Evolutionary conservation across 2,888 invertebrate species (phyloP), one percentile per base, ranked within the genome.

Genomic region (Leucoptera coffeella): DNA sequence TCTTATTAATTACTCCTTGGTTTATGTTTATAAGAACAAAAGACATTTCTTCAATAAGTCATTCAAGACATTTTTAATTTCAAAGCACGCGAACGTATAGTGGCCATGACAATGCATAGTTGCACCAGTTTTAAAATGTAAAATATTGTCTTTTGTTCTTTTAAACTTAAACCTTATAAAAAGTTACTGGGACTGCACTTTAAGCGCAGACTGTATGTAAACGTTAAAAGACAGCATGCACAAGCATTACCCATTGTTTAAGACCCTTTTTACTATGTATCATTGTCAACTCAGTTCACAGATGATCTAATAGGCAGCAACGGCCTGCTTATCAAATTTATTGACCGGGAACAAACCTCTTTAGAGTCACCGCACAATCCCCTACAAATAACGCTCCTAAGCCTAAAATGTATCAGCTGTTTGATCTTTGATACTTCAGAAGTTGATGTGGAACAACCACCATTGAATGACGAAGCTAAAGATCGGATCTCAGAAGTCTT

Each of bases 251-350:
- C n/a, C n/a, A n/a, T n/a, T n/a, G n/a, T n/a, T n/a, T n/a, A n/a
- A n/a, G n/a, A n/a, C n/a, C n/a, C n/a, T n/a, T n/a, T n/a, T n/a
- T n/a, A n/a, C n/a, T n/a, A n/a, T n/a, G n/a, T n/a, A n/a, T n/a
- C n/a, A n/a, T n/a, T n/a, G n/a, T n/a, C n/a, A 33, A 45, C 47
- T 32, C 42, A 72, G 71, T 59, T 54, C 40, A 40, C 42, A 27
- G 50, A 56, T 30, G 52, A 58, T 15, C 38, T 71, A 9, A 45
- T 72, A 22, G 64, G 65, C 4, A 36, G 35, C 14, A 37, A 56
- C 34, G 71, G 69, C 12, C 35, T 65, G 20, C 35, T 67, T 3
- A 33, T 54, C 23, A 50, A 49, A 13, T 37, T 60, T 4, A 42
- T 71, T 30, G 43, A 57, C 9, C 32, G 35, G 15, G 45, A 49